Conservation (phyloP, 2,797 vertebrate species). For the Artibeus jamaicensis region DNA sequence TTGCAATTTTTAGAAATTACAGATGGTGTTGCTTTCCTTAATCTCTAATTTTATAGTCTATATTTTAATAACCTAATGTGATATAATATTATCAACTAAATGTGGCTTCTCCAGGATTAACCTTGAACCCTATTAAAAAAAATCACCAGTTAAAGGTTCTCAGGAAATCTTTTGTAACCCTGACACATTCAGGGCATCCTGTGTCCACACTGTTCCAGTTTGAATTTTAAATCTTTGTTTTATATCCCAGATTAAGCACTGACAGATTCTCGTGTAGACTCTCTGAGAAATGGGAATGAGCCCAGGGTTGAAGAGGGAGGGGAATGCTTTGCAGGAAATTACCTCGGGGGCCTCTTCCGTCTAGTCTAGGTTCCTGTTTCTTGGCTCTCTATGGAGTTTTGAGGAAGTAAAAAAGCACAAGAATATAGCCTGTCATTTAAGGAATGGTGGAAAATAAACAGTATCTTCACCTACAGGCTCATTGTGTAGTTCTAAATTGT, state of each 20-base stretch:
- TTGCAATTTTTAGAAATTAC: background rate
- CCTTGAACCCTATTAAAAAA: background rate
- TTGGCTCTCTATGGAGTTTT: background rate
- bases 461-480: background rate
- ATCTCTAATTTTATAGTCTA: background rate
- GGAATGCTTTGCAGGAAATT: background rate
- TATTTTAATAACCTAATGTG: background rate
- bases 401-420: background rate
- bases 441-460: background rate
- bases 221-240: background rate
- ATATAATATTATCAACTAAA: background rate
- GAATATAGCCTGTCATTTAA: constrained; percentile 23
- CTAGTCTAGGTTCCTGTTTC: background rate
- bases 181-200: background rate
- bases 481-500: background rate
- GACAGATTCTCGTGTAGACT: background rate
- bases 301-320: background rate
- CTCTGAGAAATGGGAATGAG: background rate
- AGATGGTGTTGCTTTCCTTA: background rate
- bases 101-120: background rate
- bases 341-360: background rate
- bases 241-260: background rate
- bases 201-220: background rate
- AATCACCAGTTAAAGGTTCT: background rate
- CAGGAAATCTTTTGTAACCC: background rate